phyloP scores from a whole-genome alignment of 2,113 vertebrate species.

The Aphyosemion australe region DNA sequence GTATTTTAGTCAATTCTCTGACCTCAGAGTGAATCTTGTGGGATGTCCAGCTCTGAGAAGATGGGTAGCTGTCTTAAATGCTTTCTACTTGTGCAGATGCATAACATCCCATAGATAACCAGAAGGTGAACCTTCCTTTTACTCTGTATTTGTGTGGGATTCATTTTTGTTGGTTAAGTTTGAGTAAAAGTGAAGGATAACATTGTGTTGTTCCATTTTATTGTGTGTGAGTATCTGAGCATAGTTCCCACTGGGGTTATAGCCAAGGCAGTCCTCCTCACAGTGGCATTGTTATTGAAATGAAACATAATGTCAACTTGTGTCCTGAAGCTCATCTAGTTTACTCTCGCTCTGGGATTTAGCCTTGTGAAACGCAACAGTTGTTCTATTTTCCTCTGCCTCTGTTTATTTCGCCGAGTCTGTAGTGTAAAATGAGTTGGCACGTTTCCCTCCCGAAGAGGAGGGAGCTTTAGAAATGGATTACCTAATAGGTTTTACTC shows the following conservation, averaged over 20 bases:
- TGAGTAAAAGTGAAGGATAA: slow-evolving; percentile 4
- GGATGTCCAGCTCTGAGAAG: no score
- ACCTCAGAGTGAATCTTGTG: no score
- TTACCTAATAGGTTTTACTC: slow-evolving; percentile 42
- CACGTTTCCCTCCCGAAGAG: slow-evolving; percentile 27
- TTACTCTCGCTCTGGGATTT: slow-evolving; percentile 38
- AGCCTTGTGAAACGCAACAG: slow-evolving; percentile 45
- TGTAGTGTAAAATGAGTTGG: slow-evolving; percentile 42
- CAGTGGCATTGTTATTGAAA: slow-evolving; percentile 51
- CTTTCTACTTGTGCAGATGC: no score
- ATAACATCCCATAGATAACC: no score
- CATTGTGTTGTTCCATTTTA: neutral
- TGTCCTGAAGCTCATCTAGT: slow-evolving; percentile 58
- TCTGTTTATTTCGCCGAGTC: slow-evolving; percentile 43
- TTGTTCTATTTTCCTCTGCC: slow-evolving; percentile 38
- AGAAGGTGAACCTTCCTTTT: no score
- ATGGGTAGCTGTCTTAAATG: no score
- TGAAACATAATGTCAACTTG: slow-evolving; percentile 49
- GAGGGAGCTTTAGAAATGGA: slow-evolving; percentile 31
- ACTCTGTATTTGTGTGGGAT: neutral
- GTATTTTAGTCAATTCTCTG: no score
- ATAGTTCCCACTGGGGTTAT: slow-evolving; percentile 25
- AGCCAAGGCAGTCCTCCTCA: slow-evolving; percentile 24
- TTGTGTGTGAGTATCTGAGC: neutral
- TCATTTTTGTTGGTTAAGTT: slow-evolving; percentile 20